These are phyloP conservation scores for Rhea pennata DNA, from an alignment of 2,113 vertebrate genomes.

Conservation along the genomic window DNA sequence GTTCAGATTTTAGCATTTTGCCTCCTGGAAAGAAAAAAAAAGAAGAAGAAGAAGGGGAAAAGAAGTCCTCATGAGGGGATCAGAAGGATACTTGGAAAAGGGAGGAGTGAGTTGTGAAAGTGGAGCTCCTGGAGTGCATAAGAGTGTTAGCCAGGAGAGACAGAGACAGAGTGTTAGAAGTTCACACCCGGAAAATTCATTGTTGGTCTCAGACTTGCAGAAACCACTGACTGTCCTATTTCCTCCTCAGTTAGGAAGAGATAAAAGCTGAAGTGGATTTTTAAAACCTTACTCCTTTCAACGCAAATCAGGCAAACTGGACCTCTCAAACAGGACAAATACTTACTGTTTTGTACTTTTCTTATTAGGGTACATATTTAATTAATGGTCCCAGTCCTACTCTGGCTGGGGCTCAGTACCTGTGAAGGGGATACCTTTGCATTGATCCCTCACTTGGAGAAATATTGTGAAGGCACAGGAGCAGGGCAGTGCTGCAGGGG, in stretches of 20 bases:
- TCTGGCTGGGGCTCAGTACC: neutral
- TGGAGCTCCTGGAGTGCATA: neutral
- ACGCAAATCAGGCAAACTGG: neutral
- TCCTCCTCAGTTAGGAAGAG: neutral
- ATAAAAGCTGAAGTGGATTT: neutral
- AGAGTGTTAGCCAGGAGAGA: neutral
- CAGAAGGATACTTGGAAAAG: neutral
- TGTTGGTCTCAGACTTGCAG: neutral
- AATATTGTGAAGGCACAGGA: neutral
- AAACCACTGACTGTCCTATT: neutral
- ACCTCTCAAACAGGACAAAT: neutral
- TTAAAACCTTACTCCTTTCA: neutral
- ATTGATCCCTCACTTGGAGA: neutral
- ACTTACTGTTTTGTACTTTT: neutral
- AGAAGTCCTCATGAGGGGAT: neutral
- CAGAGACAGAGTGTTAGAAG: neutral
- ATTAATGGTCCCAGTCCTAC: neutral
- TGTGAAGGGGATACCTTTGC: neutral
- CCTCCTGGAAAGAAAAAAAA: neutral
- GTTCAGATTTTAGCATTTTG: neutral
- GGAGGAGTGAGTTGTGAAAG: neutral
- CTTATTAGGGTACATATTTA: neutral
- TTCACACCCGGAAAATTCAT: neutral
- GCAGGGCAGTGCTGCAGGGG: neutral
- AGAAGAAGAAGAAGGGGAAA: neutral